Base-by-base conservation (phyloP, 2,888 invertebrate genomes). In the Philopedon plagiatum region DNA sequence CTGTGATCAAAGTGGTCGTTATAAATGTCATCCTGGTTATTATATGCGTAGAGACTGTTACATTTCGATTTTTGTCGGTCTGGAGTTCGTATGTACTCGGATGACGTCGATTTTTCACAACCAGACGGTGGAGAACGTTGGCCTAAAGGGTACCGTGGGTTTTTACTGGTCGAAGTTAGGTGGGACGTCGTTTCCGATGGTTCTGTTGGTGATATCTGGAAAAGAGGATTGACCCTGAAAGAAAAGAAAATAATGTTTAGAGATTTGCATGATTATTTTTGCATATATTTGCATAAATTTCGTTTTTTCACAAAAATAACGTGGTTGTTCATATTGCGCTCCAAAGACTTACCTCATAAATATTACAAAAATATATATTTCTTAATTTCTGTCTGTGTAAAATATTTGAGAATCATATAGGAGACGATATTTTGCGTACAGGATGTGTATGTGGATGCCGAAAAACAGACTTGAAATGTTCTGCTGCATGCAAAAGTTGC, bases 191-290 rank as follows among this genome's bases (percentile, higher is more conserved):
- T 41, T 13, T 29, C 21, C 8, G 66, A 19, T 46, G 44, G 69
- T 18, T 34, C 29, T 34, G 18, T 57, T 15, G 56, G 39, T 32
- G 61, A 18, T 15, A 39, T n/a, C 23, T 51, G 13, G 26, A 37
- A 73, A 15, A 73, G 68, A n/a, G 73, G 73, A 21, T 73, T 73
- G 5, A 73, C 56, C 18, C 73, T 73, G 64, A 13, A 73, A 63
- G 9, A 11, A 34, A 21, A 62, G 4, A 32, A 19, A 32, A 19
- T 0, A n/a, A n/a, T n/a, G n/a, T n/a, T n/a, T n/a, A n/a, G n/a
- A n/a, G n/a, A n/a, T n/a, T n/a, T n/a, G n/a, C n/a, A n/a, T n/a
- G n/a, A n/a, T n/a, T n/a, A n/a, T n/a, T n/a, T n/a, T n/a, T n/a
- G n/a, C n/a, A n/a, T n/a, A n/a, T n/a, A n/a, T n/a, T n/a, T n/a